A percentile compares a stretch with the other conserved stretches of the same genome.
phyloP scores from a whole-genome alignment of 2,797 vertebrate species.

The Clarias fuscus region DNA sequence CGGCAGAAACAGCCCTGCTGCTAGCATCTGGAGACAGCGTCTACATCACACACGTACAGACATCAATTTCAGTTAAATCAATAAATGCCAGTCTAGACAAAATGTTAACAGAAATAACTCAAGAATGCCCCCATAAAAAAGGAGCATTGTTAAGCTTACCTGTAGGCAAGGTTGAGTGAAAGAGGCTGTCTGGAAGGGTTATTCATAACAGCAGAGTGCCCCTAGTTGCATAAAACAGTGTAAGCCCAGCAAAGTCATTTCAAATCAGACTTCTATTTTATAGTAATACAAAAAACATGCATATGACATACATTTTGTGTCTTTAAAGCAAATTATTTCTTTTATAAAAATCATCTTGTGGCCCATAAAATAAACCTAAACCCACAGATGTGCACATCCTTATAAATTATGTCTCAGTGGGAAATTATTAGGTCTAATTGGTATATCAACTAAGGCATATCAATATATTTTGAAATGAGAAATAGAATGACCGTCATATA shows the following conservation, averaged over 20 bases:
- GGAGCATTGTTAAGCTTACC: conserved; percentile 62
- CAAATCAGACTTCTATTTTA: background rate
- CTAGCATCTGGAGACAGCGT: conserved; percentile 96
- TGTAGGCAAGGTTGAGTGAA: conserved; percentile 92
- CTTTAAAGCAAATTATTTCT: background rate
- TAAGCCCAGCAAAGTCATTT: background rate
- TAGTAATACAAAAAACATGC: background rate
- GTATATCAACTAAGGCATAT: no score
- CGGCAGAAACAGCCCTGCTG: conserved; percentile 91
- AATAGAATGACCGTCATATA: no score
- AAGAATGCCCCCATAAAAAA: background rate
- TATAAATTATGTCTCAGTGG: background rate
- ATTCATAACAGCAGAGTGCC: conserved; percentile 97
- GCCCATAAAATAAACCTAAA: background rate
- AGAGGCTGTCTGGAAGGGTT: conserved; percentile 94
- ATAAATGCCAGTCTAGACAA: background rate
- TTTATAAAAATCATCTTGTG: background rate
- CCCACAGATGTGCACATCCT: background rate
- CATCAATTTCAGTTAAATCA: background rate
- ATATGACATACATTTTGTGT: background rate
- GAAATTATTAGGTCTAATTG: no score
- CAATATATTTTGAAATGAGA: no score
- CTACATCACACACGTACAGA: conserved; percentile 62
- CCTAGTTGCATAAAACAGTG: conserved; percentile 69
- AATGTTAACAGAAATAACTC: background rate